These are phyloP conservation scores for Trachelus stipa DNA, from an alignment of 2,888 invertebrate genomes.

Conservation along the genomic window DNA sequence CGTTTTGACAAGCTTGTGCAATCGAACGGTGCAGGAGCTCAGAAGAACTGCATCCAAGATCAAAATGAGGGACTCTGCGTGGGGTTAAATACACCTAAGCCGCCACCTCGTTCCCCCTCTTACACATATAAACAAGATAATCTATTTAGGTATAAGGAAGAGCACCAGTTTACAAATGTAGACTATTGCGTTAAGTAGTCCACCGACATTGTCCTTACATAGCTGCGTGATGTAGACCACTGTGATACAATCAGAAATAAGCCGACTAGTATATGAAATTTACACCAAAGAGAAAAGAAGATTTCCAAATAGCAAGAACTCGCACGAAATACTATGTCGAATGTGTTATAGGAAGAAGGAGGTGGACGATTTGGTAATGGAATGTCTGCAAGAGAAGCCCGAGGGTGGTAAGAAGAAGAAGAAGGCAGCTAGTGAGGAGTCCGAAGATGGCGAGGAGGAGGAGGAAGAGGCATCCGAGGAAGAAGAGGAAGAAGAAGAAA, in stretches of 20 bases:
- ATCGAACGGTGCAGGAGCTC: conserved; percentile 33
- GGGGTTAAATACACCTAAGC: conserved; percentile 41
- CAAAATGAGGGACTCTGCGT: conserved; percentile 61
- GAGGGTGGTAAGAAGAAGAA: conserved; percentile 66
- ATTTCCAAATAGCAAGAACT: neutral
- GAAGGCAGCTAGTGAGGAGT: conserved; percentile 64
- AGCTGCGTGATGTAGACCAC: neutral
- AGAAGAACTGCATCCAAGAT: conserved; percentile 50
- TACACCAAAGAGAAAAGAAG: neutral
- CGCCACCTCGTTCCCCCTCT: conserved; percentile 63
- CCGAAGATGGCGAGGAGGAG: conserved; percentile 68
- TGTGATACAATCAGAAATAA: neutral
- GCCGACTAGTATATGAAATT: neutral
- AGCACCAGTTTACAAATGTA: neutral
- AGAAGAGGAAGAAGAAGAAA: conserved; percentile 69
- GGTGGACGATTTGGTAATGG: conserved; percentile 90
- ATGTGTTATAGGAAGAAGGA: conserved; percentile 77
- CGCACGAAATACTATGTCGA: conserved; percentile 1
- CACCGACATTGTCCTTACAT: neutral
- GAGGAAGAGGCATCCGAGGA: conserved; percentile 68
- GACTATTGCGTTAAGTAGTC: neutral
- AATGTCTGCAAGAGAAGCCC: conserved; percentile 71
- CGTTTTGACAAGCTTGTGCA: conserved; percentile 23
- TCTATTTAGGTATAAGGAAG: neutral
- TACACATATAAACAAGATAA: conserved; percentile 31